These are phyloP conservation scores for Melanerpes aurifrons DNA, from an alignment of 2,113 vertebrate genomes.

Conservation along the genomic window DNA sequence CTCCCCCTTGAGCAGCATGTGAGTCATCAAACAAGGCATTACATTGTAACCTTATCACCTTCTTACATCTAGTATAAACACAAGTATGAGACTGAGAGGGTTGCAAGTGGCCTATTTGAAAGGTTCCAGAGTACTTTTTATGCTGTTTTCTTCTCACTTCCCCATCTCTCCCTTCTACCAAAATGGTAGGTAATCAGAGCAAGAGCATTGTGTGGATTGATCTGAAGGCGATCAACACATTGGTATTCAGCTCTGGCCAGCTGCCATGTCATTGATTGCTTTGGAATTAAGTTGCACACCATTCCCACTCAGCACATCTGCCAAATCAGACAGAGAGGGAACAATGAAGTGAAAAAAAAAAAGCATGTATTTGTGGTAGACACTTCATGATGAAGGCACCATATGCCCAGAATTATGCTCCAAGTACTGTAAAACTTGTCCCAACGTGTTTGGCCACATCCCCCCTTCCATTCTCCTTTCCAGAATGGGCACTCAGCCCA, in stretches of 20 bases:
- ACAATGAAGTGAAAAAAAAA: conserved; percentile 75
- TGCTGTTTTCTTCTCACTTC: conserved; percentile 77
- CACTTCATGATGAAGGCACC: neutral
- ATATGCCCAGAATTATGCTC: no score
- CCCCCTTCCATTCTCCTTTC: no score
- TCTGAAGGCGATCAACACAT: conserved; percentile 73
- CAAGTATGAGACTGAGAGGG: neutral
- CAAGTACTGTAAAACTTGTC: no score
- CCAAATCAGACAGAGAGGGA: conserved; percentile 68
- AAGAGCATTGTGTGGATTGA: conserved; percentile 79
- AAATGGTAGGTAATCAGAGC: conserved; percentile 75
- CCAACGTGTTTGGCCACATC: no score
- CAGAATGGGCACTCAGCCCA: no score
- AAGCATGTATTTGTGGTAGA: conserved; percentile 67
- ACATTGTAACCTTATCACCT: neutral
- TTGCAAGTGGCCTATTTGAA: conserved; percentile 26
- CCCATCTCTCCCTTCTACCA: conserved; percentile 60
- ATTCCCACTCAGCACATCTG: conserved; percentile 75
- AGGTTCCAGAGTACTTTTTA: conserved; percentile 63
- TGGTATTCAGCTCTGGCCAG: conserved; percentile 72
- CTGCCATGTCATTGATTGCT: conserved; percentile 75
- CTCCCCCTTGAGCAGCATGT: neutral
- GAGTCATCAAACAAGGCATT: neutral
- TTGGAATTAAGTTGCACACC: conserved; percentile 73
- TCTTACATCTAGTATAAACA: neutral